Base-by-base conservation (phyloP, 2,797 vertebrate species). In the Silurus aristotelis region DNA sequence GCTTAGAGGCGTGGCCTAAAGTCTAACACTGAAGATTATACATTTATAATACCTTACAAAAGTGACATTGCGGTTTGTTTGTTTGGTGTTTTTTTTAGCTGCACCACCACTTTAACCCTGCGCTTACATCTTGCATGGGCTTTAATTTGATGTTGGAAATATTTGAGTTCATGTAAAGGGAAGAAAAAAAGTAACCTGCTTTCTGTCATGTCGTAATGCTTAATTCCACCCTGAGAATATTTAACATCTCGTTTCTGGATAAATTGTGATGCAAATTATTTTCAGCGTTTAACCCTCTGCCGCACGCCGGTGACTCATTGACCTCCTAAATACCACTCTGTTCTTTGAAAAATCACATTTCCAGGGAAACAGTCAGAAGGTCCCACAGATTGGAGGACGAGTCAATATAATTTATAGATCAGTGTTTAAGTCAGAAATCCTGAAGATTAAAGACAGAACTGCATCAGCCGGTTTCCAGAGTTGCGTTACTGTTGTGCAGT, bases 401-500 rank as follows among this genome's bases (percentile, higher is more conserved):
- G 48, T 52, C 48, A 7, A 10, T 52, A 38, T 38, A 38, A 38
- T 4, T 38, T 38, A 38, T 38, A 38, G 17, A 60, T 38, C 25
- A 1, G 22, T n/a, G 1, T 78, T 61, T 60, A 56, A 52, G 48
- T 22, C 25, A 76, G 46, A 73, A 55, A 72, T 17, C 6, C 13
- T 31, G 10, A 52, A 10, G 48, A 38, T 38, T 38, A 38, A 38
- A 38, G 38, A 5, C 38, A 6, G 15, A 68, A 12, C 15, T 25
- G 48, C 2, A 61, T 58, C 38, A n/a, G 43, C 20, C 3, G 61
- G 20, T 6, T 48, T 55, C 48, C 27, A 3, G 1, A 25, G 19
- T 20, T 80, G 14, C 14, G 25, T 68, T 56, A 12, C 73, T 38
- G 22, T 43, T 31, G 3, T 63, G n/a, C 92, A 82, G 83, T 88